Evolutionary conservation across 2,113 vertebrate genomes (phyloP).

Genomic region (Columbina picui): DNA sequence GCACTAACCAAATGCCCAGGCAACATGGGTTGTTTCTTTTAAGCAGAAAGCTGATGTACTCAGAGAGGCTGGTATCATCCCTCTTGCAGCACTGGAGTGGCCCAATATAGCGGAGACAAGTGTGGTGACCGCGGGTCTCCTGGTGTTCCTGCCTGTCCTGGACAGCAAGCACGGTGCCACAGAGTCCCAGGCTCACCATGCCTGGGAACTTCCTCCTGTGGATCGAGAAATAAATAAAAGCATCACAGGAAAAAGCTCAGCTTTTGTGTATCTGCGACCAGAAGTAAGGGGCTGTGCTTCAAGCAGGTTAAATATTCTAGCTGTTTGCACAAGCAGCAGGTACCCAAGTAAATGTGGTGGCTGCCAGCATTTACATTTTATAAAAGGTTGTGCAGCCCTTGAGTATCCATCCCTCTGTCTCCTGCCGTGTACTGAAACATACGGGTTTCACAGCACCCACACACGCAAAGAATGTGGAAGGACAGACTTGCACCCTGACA

Average conservation of each 20-base stretch:
- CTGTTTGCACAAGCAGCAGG: neutral
- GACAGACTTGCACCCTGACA: neutral
- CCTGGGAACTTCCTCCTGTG: neutral
- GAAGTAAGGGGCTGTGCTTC: neutral
- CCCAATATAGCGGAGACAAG: neutral
- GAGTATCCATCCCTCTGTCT: neutral
- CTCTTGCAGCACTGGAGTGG: neutral
- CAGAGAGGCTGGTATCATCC: neutral
- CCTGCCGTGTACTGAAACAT: neutral
- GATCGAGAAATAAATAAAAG: neutral
- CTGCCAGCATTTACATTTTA: neutral
- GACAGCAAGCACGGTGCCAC: neutral
- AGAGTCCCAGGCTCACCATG: fast-evolving
- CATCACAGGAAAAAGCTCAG: neutral
- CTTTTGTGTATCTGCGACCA: neutral
- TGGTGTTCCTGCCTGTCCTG: neutral
- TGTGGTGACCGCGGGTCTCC: fast-evolving
- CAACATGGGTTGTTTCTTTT: neutral
- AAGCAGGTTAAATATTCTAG: neutral
- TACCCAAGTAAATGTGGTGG: neutral
- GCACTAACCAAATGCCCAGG: neutral
- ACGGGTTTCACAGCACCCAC: conserved; percentile 29
- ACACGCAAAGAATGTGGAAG: neutral
- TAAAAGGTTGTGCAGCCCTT: neutral
- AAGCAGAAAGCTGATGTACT: neutral